Evolutionary conservation across 2,797 vertebrate genomes (phyloP), one percentile per base, ranked within the genome.

Genomic region (Coregonus ussuriensis): DNA sequence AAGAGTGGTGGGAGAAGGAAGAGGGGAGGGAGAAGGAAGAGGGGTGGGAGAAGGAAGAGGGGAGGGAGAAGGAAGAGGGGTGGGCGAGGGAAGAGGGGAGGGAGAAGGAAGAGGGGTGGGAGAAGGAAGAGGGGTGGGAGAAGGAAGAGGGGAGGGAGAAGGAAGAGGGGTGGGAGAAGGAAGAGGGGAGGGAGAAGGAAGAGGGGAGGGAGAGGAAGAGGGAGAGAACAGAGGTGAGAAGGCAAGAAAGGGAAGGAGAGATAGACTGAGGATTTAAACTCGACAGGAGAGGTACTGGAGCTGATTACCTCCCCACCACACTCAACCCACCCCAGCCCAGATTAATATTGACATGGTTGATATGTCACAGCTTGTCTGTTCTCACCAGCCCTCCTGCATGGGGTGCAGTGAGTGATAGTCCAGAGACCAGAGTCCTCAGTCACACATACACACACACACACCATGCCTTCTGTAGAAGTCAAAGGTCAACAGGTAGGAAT

Each of bases 401-500:
- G 1, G 6, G 0, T 7, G 56, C 18, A 21, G n/a, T 59, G 56
- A 59, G 56, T n/a, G 56, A 59, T 59, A 21, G n/a, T 59, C 53
- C 53, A 56, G 53, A 56, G 53, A 56, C 18, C 18, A 56, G 53
- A 56, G 15, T 56, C 53, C 16, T 56, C 13, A 66, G 2, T 29
- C 21, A 66, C 59, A 62, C 59, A 63, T 5, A 18, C 59, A 25
- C 25, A 25, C 6, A 31, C 11, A 66, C 63, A 66, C 14, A 66
- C 4, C 35, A n/a, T 41, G 54, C 18, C 4, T 5, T 33, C 33
- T n/a, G 41, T 47, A 47, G 41, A 47, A 13, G 41, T 47, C 41
- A 47, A 21, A 84, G 85, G 84, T 74, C 85, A 89, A 72, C 79
- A 84, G 85, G 77, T 79, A 89, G 88, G 89, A 91, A 91, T 89